Evolutionary conservation across 2,888 invertebrate genomes (phyloP).

Genomic region (Litoditis marina): DNA sequence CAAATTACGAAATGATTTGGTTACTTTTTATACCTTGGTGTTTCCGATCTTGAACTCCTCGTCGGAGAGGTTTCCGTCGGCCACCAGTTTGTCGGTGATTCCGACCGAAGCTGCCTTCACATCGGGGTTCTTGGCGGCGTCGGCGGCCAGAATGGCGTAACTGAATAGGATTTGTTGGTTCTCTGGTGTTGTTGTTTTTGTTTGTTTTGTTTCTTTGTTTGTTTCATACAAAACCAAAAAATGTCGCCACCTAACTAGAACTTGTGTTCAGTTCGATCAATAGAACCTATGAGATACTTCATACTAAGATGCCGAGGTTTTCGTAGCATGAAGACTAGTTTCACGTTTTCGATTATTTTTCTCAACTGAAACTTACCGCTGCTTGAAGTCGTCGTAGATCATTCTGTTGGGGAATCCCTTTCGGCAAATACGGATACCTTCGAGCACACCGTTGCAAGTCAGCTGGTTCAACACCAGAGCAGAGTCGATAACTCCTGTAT

Average conservation of each 20-base stretch:
- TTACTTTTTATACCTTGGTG: too few species aligned
- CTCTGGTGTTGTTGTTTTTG: neutral
- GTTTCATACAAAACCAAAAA: too few species aligned
- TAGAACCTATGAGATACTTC: neutral
- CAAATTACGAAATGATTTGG: too few species aligned
- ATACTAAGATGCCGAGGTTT: neutral
- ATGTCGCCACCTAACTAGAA: too few species aligned
- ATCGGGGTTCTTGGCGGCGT: conserved; percentile 68
- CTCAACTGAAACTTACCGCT: too few species aligned
- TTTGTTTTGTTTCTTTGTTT: too few species aligned
- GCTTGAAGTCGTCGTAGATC: conserved; percentile 99
- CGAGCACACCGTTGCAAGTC: conserved; percentile 99
- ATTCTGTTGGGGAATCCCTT: conserved; percentile 98
- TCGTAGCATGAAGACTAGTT: neutral
- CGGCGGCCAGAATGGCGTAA: conserved; percentile 98
- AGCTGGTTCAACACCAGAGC: conserved; percentile 99
- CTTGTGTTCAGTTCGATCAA: neutral
- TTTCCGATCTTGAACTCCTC: conserved; percentile 66
- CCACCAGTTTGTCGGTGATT: conserved; percentile 55
- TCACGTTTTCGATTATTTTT: neutral
- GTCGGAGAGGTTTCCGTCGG: conserved; percentile 60
- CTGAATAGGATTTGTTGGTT: conserved; percentile 14
- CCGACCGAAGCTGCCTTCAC: conserved; percentile 65
- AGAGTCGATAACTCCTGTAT: conserved; percentile 86
- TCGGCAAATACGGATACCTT: conserved; percentile 99